Evolutionary conservation across 2,888 invertebrate species (phyloP), one percentile per base, ranked within the genome.

Genomic region (Limnephilus lunatus): DNA sequence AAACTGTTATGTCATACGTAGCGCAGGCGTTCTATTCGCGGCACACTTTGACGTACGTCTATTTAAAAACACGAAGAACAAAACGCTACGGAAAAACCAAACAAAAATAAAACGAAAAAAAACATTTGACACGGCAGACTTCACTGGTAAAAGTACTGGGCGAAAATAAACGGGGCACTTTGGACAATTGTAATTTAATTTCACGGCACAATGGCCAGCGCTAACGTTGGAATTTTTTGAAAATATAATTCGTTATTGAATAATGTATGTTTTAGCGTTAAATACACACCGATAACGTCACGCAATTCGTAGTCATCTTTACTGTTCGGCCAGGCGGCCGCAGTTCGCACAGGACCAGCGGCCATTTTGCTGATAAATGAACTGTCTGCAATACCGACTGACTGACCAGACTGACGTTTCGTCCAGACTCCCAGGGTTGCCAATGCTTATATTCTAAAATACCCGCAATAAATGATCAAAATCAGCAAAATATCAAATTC

Each of bases 261-360:
- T 81, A n/a, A 44, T 85, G 25, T 48, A 87, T 87, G 86, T 85
- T 91, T 87, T 91, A 44, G 83, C 31, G 88, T 89, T n/a, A 68
- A 90, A 83, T 91, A 92, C 85, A 91, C 92, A 98, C 98, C 98
- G 95, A 99, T 99, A 94, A 99, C 98, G 96, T 99, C 99, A 94
- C 98, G 97, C 94, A 99, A 96, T 96, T 99, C 98, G 96, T 99
- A 99, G 95, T 98, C 98, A 95, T 98, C 98, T 95, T 98, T 98
- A 95, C 97, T 97, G 96, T 98, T 99, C 94, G 99, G 98, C 99
- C 99, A 99, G 95, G 97, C 92, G 88, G 89, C 89, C 89, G 87
- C 90, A 81, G 91, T 92, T 80, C 92, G 91, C 11, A 89, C 92
- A 25, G 92, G 91, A 87, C 93, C 92, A 53, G 93, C 91, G 89